Conservation (phyloP, 2,888 invertebrate species). For the Watsonalla binaria region DNA sequence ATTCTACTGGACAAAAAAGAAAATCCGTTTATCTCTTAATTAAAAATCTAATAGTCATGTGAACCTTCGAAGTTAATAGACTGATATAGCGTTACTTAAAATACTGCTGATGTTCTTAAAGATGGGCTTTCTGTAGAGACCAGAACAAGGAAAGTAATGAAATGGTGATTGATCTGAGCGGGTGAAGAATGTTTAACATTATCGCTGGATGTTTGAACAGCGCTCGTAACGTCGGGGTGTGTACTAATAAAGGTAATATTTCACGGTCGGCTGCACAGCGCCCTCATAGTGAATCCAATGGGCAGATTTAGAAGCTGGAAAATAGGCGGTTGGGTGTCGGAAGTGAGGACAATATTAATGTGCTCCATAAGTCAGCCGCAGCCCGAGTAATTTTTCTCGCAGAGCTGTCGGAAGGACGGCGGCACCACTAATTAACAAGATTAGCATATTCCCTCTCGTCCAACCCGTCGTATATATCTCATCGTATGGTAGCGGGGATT, state of each 20-base stretch:
- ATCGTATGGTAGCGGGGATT: constrained; percentile 38
- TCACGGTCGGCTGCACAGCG: constrained; percentile 11
- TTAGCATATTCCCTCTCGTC: constrained; percentile 67
- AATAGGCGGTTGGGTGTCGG: constrained; percentile 56
- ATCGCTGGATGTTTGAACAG: background rate
- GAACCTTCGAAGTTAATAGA: no score
- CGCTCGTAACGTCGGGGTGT: background rate
- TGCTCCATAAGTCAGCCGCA: constrained; percentile 61
- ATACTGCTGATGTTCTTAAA: no score
- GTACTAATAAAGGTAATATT: constrained; percentile 21
- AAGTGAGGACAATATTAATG: constrained; percentile 74
- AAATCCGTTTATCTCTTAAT: background rate
- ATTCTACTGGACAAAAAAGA: background rate
- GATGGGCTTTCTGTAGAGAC: background rate
- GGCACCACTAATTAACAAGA: constrained; percentile 72
- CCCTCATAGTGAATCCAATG: constrained; percentile 27
- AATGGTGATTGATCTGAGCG: background rate
- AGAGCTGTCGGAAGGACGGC: constrained; percentile 55
- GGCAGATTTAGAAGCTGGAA: constrained; percentile 47
- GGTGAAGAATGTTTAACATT: background rate
- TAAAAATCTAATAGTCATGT: no score
- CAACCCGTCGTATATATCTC: constrained; percentile 27
- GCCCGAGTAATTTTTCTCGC: constrained; percentile 65
- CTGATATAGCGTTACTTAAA: no score
- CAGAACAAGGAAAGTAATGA: background rate